Conservation (phyloP, 2,888 invertebrate genomes). For the Hypolimnas misippus region DNA sequence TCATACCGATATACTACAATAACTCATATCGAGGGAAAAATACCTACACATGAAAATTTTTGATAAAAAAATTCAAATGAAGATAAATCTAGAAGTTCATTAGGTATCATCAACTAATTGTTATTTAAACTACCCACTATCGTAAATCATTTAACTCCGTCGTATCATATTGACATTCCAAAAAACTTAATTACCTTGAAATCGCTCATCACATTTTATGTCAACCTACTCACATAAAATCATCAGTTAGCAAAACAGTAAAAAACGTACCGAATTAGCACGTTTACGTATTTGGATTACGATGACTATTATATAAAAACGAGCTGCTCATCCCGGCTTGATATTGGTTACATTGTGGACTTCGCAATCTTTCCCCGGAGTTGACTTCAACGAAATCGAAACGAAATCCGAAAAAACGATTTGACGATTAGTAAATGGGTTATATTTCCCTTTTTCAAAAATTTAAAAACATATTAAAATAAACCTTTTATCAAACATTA, state of each 20-base stretch:
- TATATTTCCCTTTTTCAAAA: too few relatives aligned
- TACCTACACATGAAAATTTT: neutral
- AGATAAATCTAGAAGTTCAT: neutral
- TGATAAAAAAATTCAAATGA: neutral
- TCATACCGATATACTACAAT: too few relatives aligned
- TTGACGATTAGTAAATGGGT: too few relatives aligned
- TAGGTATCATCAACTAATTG: neutral
- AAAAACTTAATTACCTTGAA: constrained; percentile 40
- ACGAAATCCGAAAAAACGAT: too few relatives aligned
- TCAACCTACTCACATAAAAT: constrained; percentile 23
- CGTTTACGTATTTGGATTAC: neutral
- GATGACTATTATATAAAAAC: too few relatives aligned
- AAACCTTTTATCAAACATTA: too few relatives aligned
- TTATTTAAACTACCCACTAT: neutral
- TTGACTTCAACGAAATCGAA: too few relatives aligned
- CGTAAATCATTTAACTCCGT: neutral
- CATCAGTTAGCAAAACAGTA: constrained; percentile 4
- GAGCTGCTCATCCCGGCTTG: too few relatives aligned
- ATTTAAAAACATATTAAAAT: too few relatives aligned
- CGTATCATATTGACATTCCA: neutral
- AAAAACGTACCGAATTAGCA: neutral
- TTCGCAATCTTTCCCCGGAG: too few relatives aligned
- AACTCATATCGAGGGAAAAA: too few relatives aligned
- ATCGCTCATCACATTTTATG: constrained; percentile 19
- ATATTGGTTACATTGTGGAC: too few relatives aligned